Evolutionary conservation across 2,113 vertebrate species (phyloP), one percentile per base, ranked within the genome.

Genomic region (Apteryx owenii): DNA sequence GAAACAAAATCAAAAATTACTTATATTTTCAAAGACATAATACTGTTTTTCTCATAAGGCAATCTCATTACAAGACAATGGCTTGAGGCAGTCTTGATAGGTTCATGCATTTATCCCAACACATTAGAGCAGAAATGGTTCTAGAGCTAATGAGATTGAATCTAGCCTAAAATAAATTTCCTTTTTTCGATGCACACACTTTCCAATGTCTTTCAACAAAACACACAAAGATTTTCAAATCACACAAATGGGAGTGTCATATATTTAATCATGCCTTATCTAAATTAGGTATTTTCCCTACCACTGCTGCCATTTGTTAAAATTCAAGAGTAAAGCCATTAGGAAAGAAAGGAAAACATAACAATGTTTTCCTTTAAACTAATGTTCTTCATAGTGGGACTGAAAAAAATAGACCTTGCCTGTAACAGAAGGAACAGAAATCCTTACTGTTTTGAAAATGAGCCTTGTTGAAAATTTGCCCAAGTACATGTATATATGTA

Each of bases 1-100:
- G 11, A 81, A 84, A 53, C 2, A 40, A 75, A 79, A 76, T 15
- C 25, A 48, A 54, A 36, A 76, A 50, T 14, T 71, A 75, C 8
- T 2, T 16, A 5, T 4, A 9, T 73, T 22, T 89, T 65, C 23
- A 77, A 73, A 86, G 60, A 33, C 17, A 64, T n/a, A 7, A 5
- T 4, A 54, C 26, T 5, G 25, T 42, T 85, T 73, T 54, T 14
- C 21, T 44, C 0, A 0, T 36, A 23, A 40, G 29, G 26, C 14
- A 40, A 31, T 31, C 23, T 36, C 7, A 40, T 81, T 85, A 51
- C 4, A 65, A 44, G 20, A 29, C n/a, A 60, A 72, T 20, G 20
- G 14, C 3, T 84, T 38, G 13, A n/a, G 22, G 44, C 38, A 76
- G 16, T 28, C 13, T 80, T 72, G 9, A 36, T 31, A 36, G 48